These are phyloP conservation scores for Chironomus tentans DNA, from an alignment of 2,888 invertebrate genomes.

Conservation along the genomic window DNA sequence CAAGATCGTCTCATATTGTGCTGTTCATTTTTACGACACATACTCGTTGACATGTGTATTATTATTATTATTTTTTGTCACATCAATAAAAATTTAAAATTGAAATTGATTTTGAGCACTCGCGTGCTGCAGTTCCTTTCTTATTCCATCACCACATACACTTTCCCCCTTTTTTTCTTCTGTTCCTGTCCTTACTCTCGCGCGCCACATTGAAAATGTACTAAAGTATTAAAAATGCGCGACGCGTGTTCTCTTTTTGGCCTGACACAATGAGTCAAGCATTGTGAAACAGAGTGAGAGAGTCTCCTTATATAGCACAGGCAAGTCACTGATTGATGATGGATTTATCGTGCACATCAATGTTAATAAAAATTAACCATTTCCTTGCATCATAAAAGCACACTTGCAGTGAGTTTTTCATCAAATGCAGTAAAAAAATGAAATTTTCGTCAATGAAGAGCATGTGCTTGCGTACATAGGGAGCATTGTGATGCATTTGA, in stretches of 20 bases:
- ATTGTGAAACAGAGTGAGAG: constrained; percentile 15
- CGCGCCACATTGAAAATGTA: neutral
- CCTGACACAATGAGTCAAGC: constrained; percentile 14
- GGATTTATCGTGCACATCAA: constrained; percentile 21
- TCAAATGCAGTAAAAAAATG: too few relatives aligned
- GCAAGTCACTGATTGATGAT: constrained; percentile 9
- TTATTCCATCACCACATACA: neutral
- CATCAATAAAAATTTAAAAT: constrained; percentile 17
- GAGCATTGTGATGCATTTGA: neutral
- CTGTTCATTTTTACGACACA: neutral
- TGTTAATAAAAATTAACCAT: constrained; percentile 26
- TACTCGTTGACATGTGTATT: constrained; percentile 18
- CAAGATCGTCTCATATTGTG: too few relatives aligned
- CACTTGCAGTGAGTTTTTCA: neutral
- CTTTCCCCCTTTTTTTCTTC: constrained; percentile 2
- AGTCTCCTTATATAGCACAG: neutral
- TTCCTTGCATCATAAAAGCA: constrained; percentile 11
- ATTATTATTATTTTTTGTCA: constrained; percentile 8
- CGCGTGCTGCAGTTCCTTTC: neutral
- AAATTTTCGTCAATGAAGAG: too few relatives aligned
- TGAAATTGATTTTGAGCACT: constrained; percentile 3
- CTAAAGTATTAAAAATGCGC: constrained; percentile 14
- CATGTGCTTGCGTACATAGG: too few relatives aligned
- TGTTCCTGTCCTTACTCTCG: neutral
- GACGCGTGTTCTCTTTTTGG: constrained; percentile 13